Evolutionary conservation across 1,140 invertebrate species (phyloP).

Genomic region (Yoshiicerus persimilis): DNA sequence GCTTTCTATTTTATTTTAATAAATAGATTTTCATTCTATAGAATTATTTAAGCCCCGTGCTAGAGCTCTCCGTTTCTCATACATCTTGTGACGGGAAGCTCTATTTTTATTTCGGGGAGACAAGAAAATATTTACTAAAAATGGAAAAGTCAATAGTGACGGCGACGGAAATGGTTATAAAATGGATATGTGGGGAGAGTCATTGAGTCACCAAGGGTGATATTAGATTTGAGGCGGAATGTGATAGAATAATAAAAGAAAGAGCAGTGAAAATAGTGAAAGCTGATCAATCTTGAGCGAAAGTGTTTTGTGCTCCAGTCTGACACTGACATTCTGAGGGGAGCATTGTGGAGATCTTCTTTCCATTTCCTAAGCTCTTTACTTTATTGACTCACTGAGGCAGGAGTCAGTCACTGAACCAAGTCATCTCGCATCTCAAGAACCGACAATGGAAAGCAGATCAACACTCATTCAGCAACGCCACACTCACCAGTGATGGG

Average conservation of each 20-base stretch:
- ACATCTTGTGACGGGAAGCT: too few species aligned
- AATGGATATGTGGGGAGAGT: neutral
- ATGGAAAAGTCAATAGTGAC: neutral
- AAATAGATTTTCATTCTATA: neutral
- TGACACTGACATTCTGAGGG: neutral
- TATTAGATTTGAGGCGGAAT: neutral
- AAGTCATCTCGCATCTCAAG: neutral
- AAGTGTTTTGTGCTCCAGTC: neutral
- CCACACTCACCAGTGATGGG: conserved; percentile 54
- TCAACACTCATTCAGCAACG: neutral
- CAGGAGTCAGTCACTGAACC: neutral
- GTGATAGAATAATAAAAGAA: neutral
- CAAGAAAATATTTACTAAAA: neutral
- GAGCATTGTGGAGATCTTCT: neutral
- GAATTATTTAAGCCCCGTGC: neutral
- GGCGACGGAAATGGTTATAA: neutral
- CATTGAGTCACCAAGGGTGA: neutral
- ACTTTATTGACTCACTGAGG: neutral
- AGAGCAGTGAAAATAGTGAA: neutral
- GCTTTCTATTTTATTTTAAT: neutral
- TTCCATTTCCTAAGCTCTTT: neutral
- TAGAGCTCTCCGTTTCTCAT: neutral
- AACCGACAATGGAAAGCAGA: neutral
- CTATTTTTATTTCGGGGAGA: neutral
- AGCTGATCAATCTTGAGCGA: neutral